Evolutionary conservation across 1,140 invertebrate genomes (phyloP).

Genomic region (Eriosoma lanigerum): DNA sequence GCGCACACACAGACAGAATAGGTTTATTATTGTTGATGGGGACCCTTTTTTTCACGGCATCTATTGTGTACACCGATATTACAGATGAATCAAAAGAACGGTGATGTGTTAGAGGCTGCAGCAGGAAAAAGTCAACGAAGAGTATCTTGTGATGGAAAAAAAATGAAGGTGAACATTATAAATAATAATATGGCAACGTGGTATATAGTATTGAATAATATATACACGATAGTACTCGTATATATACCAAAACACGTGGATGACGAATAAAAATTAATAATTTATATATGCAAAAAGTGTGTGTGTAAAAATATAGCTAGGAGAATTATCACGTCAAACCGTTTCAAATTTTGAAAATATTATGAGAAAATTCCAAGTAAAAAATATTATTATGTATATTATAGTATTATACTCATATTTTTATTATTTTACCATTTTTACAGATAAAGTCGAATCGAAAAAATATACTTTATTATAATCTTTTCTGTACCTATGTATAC

Average conservation of each 20-base stretch:
- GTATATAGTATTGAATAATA: neutral
- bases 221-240: no score
- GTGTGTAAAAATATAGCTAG: neutral
- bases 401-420: neutral
- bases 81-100: constrained; percentile 39
- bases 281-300: constrained; percentile 11
- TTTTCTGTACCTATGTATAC: no score
- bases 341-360: constrained; percentile 10
- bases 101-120: neutral
- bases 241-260: no score
- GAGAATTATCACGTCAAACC: neutral
- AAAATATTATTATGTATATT: constrained; percentile 1
- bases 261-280: constrained; percentile 34
- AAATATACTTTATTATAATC: no score
- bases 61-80: constrained; percentile 32
- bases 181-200: neutral
- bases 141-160: neutral
- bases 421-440: neutral
- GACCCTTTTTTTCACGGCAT: constrained; percentile 1
- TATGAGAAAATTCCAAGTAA: constrained; percentile 21
- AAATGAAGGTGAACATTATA: neutral
- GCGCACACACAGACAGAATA: neutral
- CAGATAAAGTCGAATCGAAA: no score
- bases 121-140: constrained; percentile 8
- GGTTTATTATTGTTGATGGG: constrained; percentile 48